Evolutionary conservation across 2,113 vertebrate species (phyloP), one percentile per base, ranked within the genome.

Genomic region (Ahaetulla prasina): DNA sequence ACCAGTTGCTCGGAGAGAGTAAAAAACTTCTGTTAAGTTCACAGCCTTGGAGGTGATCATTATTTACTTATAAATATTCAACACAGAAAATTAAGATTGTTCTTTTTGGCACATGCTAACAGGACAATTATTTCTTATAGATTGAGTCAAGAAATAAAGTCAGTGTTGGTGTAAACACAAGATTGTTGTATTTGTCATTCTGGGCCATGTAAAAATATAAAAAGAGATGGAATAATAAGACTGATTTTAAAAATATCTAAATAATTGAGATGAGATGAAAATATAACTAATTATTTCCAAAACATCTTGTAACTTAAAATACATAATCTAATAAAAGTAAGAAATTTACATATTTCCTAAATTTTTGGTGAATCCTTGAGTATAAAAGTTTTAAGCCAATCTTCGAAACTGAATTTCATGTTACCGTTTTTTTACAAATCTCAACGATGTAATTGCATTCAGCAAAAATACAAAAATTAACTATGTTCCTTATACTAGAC

Each of bases 381-480:
- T 0, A 8, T 39, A 89, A 63, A 95, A 91, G 43, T 91, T 63
- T 92, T 68, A 86, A 85, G 68, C 18, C 23, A 68, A 90, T 43
- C 52, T 93, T 87, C 20, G 94, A 95, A 95, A 94, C 55, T 57
- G 47, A 63, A 93, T 85, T 43, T 89, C 0, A 2, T 27, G 84
- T 54, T 52, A 60, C 47, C 55, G 30, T 60, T 27, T 39, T 39
- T 39, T 80, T 39, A 11, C 12, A 87, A 95, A 5, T 8, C 18
- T 39, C 12, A 74, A 84, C n/a, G 52, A 20, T 5, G 30, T 60
- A 63, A 91, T 8, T 86, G 52, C 12, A 91, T 86, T 18, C 74
- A 22, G 43, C 27, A 85, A 0, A 0, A 88, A 16, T 90, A 92
- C 50, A 94, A 91, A 87, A 2, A 1, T 35, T 63, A 87, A 95